These are phyloP conservation scores for Hybognathus amarus DNA, from an alignment of 2,797 vertebrate genomes.

Conservation along the genomic window DNA sequence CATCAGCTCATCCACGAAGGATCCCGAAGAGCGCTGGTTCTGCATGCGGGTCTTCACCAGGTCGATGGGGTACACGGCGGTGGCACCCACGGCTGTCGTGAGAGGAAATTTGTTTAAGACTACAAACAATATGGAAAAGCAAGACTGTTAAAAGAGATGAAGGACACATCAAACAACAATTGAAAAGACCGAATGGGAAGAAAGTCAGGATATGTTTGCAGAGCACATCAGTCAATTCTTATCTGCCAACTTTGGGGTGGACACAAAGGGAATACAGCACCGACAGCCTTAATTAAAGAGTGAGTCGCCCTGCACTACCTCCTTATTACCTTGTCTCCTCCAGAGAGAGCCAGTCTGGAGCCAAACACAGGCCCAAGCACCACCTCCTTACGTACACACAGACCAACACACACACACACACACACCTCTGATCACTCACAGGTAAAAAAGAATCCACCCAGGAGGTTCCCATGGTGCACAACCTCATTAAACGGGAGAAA, in stretches of 20 bases:
- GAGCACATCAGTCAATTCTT: slow-evolving; percentile 50
- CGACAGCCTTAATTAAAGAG: slow-evolving; percentile 82
- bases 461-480: slow-evolving; percentile 66
- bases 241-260: slow-evolving; percentile 61
- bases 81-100: slow-evolving; percentile 80
- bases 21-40: slow-evolving; percentile 83
- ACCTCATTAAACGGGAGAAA: slow-evolving; percentile 66
- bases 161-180: slow-evolving; percentile 57
- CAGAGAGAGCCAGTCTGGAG: slow-evolving; percentile 75
- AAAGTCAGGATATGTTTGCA: slow-evolving; percentile 49
- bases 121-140: not conserved
- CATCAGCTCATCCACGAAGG: slow-evolving; percentile 87
- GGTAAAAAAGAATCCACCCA: slow-evolving; percentile 75
- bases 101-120: slow-evolving; percentile 11
- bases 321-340: slow-evolving; percentile 79
- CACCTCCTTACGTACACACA: slow-evolving; percentile 56
- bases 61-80: slow-evolving; percentile 84
- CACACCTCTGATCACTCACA: slow-evolving; percentile 69
- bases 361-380: slow-evolving; percentile 72
- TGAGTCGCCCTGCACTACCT: slow-evolving; percentile 68
- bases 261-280: slow-evolving; percentile 64
- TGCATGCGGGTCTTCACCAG: slow-evolving; percentile 86
- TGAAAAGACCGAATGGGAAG: slow-evolving; percentile 49
- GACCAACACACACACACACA: slow-evolving; percentile 46
- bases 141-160: too few species aligned